Percentiles rank a stretch among this genome's conserved stretches.
Evolutionary conservation across 2,888 invertebrate species (phyloP).

Genomic region (Drosophila heteroneura): DNA sequence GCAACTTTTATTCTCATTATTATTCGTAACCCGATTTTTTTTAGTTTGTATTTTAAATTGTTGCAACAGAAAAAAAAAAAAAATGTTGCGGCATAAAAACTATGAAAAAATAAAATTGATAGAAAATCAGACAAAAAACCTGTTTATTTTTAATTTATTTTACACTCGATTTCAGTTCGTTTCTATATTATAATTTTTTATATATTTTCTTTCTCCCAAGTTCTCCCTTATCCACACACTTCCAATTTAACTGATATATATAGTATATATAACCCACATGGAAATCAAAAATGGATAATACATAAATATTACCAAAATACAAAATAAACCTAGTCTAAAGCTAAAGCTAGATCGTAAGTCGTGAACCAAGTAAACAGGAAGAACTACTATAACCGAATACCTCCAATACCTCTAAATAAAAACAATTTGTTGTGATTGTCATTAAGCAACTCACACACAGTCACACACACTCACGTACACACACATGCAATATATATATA

Average conservation of each 20-base stretch:
- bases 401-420: conserved; percentile 84
- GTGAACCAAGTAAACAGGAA: conserved; percentile 80
- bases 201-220: not conserved
- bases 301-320: conserved; percentile 13
- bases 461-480: conserved; percentile 16
- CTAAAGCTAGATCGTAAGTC: conserved; percentile 56
- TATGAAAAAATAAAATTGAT: conserved; percentile 46
- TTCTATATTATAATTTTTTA: not conserved
- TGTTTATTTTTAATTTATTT: conserved; percentile 35
- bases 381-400: conserved; percentile 85
- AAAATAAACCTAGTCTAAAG: conserved; percentile 32
- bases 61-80: conserved; percentile 25
- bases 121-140: conserved; percentile 27
- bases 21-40: conserved; percentile 10
- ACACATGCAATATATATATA: conserved; percentile 30
- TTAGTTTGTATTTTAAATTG: conserved; percentile 51
- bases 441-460: conserved; percentile 60
- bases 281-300: conserved; percentile 19
- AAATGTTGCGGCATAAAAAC: conserved; percentile 34
- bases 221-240: conserved; percentile 14
- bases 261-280: conserved; percentile 19
- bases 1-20: conserved; percentile 28
- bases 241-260: conserved; percentile 9
- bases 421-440: conserved; percentile 75
- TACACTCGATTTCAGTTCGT: conserved; percentile 4